These are phyloP conservation scores for Siniperca obscura DNA, from an alignment of 2,797 vertebrate genomes.

Conservation along the genomic window DNA sequence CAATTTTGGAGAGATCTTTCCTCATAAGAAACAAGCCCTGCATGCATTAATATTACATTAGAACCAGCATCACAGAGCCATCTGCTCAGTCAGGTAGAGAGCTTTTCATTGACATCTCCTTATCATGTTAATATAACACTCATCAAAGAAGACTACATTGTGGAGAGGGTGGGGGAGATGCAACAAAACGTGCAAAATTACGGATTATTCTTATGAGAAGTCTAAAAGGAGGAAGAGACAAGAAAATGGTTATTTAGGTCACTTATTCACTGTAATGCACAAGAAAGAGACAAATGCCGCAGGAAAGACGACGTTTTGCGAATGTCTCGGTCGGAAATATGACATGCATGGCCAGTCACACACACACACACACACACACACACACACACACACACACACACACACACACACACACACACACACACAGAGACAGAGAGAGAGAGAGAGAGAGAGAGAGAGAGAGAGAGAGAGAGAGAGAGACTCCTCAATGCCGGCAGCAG, in stretches of 20 bases:
- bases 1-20: conserved; percentile 82
- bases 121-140: conserved; percentile 81
- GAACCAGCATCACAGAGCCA: conserved; percentile 76
- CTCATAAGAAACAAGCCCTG: conserved; percentile 83
- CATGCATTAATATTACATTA: conserved; percentile 87
- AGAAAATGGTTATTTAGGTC: conserved; percentile 83
- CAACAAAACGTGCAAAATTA: conserved; percentile 76
- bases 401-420: conserved; percentile 39
- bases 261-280: conserved; percentile 76
- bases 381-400: too few relatives aligned
- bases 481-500: conserved; percentile 62
- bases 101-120: conserved; percentile 80
- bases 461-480: conserved; percentile 26
- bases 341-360: conserved; percentile 80
- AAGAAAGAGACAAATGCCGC: conserved; percentile 82
- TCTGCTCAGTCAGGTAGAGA: conserved; percentile 81
- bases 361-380: conserved; percentile 15
- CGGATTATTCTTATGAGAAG: conserved; percentile 75
- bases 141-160: conserved; percentile 76
- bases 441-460: neutral
- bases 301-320: conserved; percentile 77
- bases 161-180: conserved; percentile 18
- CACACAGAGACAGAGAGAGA: neutral
- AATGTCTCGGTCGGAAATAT: conserved; percentile 72
- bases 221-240: conserved; percentile 77